A percentile compares a stretch with the other conserved stretches of the same genome.
phyloP scores from a whole-genome alignment of 2,797 vertebrate genomes.

The Spea hammondii region DNA sequence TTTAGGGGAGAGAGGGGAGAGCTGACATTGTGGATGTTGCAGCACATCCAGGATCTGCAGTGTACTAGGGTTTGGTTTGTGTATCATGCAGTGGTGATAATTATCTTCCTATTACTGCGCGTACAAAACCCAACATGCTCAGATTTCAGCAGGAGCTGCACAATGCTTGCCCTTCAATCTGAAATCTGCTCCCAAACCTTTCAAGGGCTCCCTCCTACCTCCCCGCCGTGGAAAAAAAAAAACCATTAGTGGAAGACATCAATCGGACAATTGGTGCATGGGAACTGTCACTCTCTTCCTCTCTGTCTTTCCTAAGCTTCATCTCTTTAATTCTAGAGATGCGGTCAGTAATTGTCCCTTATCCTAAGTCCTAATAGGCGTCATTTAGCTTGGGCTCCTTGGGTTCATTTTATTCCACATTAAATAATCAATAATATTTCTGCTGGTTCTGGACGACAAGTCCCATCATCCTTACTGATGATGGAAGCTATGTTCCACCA shows the following conservation, averaged over 20 bases:
- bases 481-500: not conserved
- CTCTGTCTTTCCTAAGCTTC: not conserved
- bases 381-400: too few relatives aligned
- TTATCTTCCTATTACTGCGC: constrained; percentile 41
- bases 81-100: constrained; percentile 48
- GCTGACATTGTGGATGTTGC: constrained; percentile 6
- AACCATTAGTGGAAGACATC: constrained; percentile 45
- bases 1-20: not conserved
- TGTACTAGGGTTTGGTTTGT: constrained; percentile 39
- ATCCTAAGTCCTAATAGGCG: too few relatives aligned
- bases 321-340: not conserved
- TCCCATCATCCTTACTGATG: not conserved
- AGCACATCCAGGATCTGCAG: constrained; percentile 25
- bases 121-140: constrained; percentile 33
- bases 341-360: not conserved
- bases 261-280: constrained; percentile 31
- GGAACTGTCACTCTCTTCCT: constrained; percentile 28
- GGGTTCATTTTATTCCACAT: too few relatives aligned
- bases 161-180: constrained; percentile 35
- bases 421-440: too few relatives aligned
- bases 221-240: constrained; percentile 1
- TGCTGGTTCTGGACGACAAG: not conserved
- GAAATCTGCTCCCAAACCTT: constrained; percentile 16
- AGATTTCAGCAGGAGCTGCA: constrained; percentile 46
- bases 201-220: constrained; percentile 7